Evolutionary conservation across 2,113 vertebrate species (phyloP).

Genomic region (Physeter macrocephalus): DNA sequence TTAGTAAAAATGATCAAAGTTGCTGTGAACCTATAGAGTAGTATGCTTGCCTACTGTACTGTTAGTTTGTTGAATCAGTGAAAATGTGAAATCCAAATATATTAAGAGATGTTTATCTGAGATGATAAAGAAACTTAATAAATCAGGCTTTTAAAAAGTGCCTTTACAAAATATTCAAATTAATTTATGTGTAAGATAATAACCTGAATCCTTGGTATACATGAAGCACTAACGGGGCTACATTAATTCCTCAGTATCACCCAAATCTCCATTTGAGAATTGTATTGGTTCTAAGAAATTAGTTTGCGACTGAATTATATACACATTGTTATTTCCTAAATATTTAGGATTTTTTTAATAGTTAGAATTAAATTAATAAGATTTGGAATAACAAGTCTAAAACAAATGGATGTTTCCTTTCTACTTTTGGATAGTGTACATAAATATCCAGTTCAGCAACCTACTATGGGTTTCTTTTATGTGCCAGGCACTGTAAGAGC

Average conservation of each 20-base stretch:
- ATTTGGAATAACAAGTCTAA: not conserved
- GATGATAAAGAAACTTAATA: not conserved
- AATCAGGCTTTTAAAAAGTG: not conserved
- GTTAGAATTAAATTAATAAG: not conserved
- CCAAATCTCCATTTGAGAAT: not conserved
- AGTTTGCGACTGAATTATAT: not conserved
- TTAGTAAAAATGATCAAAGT: not conserved
- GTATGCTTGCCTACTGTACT: not conserved
- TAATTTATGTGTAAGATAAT: not conserved
- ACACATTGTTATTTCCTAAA: not conserved
- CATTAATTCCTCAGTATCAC: not conserved
- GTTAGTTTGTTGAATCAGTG: not conserved
- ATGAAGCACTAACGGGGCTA: not conserved
- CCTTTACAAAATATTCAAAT: not conserved
- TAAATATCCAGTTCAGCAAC: not conserved
- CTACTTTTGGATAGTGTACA: not conserved
- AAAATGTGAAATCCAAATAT: not conserved
- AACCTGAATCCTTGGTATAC: not conserved
- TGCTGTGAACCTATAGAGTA: not conserved
- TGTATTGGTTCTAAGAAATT: not conserved
- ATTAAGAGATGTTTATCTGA: not conserved
- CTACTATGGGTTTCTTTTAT: not conserved
- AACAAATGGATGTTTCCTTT: not conserved
- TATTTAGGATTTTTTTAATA: not conserved
- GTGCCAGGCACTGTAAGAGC: not conserved